These are phyloP conservation scores for Neuroscelio doddi DNA, from an alignment of 2,888 invertebrate species.

Conservation along the genomic window DNA sequence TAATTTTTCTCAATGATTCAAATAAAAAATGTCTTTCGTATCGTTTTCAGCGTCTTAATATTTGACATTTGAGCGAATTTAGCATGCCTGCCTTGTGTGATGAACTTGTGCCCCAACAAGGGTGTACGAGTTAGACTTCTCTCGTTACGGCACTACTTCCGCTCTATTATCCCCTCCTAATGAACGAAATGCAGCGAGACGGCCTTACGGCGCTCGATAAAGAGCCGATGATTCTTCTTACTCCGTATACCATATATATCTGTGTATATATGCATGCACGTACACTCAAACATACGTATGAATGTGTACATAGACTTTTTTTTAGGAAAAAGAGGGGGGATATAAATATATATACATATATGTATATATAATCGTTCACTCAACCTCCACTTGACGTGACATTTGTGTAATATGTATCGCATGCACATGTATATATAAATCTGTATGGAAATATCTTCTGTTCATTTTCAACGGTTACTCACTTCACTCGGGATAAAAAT, in stretches of 20 bases:
- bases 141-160: conserved; percentile 15
- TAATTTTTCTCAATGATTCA: no score
- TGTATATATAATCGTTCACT: not conserved
- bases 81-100: not conserved
- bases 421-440: not conserved
- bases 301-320: no score
- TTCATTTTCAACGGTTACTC: no score
- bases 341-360: not conserved
- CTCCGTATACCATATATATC: not conserved
- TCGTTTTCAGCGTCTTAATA: no score
- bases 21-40: no score
- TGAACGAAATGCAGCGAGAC: conserved; percentile 6
- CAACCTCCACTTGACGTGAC: not conserved
- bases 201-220: conserved; percentile 13
- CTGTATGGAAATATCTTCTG: not conserved
- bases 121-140: conserved; percentile 1
- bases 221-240: conserved; percentile 9
- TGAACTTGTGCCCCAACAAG: not conserved
- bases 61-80: no score
- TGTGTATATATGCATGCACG: not conserved
- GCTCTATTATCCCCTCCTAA: conserved; percentile 12
- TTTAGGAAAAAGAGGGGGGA: not conserved
- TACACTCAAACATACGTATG: not conserved
- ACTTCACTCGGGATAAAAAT: no score
- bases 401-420: not conserved